Base-by-base conservation (phyloP, 1,140 invertebrate species). In the Bombus pascuorum region DNA sequence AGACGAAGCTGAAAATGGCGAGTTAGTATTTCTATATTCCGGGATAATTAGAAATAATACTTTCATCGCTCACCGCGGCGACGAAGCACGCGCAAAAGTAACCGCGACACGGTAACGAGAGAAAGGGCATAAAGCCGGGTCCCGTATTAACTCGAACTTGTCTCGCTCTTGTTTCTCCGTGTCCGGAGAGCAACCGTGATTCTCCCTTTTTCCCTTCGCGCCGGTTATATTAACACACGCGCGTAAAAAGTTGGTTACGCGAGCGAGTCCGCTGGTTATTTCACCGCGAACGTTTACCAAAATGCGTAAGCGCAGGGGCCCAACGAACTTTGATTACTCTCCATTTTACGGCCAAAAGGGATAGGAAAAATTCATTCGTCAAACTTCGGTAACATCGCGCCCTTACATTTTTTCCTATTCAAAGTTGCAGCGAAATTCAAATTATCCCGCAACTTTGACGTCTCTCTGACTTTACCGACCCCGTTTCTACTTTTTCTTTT, bases 21-120 rank as follows among this genome's bases (percentile, higher is more conserved):
- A 22, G 18, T 86, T 74, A 65, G 37, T 88, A 82, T 83, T 82
- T 86, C 88, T 88, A 68, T 75, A 79, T 86, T 79, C 83, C 74
- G 34, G 32, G 44, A 83, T 89, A 89, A 89, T 88, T 89, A 88
- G 83, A 59, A 89, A 88, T 88, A 83, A 88, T 89, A 89, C 83
- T 86, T 86, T 72, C 88, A 32, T 85, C 53, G 75, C 65, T 71
- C 78, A 42, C 0, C 42, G 73, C n/a, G 62, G 39, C 83, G 73
- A 66, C 53, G 79, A 80, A 68, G 47, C 83, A 89, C 77, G 65
- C 68, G 53, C 32, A 42, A n/a, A 80, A 42, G 76, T 57, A 75
- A 68, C 37, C 65, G 62, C n/a, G 42, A n/a, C 32, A n/a, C 44
- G 28, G 81, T 25, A 77, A 34, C 25, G 62, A 47, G 65, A 65